Evolutionary conservation across 1,140 invertebrate genomes (phyloP), one percentile per base, ranked within the genome.

Genomic region (Chymomyza costata): DNA sequence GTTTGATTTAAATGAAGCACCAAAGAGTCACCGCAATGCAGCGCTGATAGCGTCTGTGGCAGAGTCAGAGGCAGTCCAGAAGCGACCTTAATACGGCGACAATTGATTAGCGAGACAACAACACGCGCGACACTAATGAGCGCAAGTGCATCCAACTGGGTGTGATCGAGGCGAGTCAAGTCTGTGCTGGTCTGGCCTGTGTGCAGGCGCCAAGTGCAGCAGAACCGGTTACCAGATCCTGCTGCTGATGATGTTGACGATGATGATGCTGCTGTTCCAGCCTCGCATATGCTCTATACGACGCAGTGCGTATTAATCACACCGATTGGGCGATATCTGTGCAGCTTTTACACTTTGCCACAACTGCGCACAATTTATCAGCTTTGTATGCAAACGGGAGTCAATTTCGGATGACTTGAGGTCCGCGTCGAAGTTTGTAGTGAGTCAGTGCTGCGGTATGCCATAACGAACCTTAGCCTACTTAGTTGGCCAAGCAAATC

Each of bases 401-500:
- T n/a, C n/a, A 80, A 80, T 65, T 41, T 52, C 47, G 54, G 30
- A 49, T 46, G 51, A 32, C n/a, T 25, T 21, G 13, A 43, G 32
- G 39, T 16, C 6, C n/a, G 16, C 19, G 11, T 8, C 46, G 19
- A 15, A 11, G 13, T 14, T n/a, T 41, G 44, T 35, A 37, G 43
- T 70, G 62, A 70, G 62, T 76, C 70, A 76, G 57, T 70, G 62
- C 40, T 52, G 53, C 62, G 65, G 65, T 56, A 76, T 74, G 70
- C 70, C 57, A 70, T 73, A 78, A 78, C 62, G 73, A 78, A 78
- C 73, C 73, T 78, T 80, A 80, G 73, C 73, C 73, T 80, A 80
- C 68, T 80, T 80, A 56, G 17, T 10, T 16, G 21, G 44, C 49
- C 11, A 17, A 39, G n/a, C 48, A 49, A n/a, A 38, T 18, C 54